phyloP scores from a whole-genome alignment of 2,113 vertebrate genomes.

The Bufo gargarizans region DNA sequence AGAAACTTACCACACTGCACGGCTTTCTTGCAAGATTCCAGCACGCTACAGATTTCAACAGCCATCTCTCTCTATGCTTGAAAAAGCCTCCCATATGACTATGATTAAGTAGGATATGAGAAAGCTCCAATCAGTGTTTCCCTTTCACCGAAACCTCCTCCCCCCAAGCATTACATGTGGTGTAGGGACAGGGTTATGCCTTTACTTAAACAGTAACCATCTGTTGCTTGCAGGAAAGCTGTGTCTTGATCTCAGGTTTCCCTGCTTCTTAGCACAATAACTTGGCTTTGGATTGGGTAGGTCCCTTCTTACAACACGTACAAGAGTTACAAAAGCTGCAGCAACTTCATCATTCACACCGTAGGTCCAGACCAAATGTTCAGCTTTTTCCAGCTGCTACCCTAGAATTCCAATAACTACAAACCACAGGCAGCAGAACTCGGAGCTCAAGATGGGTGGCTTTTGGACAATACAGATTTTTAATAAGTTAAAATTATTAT shows the following conservation, averaged over 20 bases:
- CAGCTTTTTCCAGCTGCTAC: slow-evolving; percentile 54
- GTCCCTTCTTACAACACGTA: slow-evolving; percentile 41
- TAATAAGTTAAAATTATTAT: neutral
- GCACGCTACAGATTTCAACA: slow-evolving; percentile 72
- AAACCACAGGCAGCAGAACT: neutral
- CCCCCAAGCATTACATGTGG: slow-evolving; percentile 66
- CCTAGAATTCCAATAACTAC: slow-evolving; percentile 41
- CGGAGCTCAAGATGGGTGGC: slow-evolving; percentile 12
- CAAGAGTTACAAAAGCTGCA: slow-evolving; percentile 52
- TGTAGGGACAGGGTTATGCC: slow-evolving; percentile 60
- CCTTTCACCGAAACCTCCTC: slow-evolving; percentile 65
- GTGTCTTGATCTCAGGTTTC: slow-evolving; percentile 71
- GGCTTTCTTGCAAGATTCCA: slow-evolving; percentile 71
- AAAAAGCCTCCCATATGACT: slow-evolving; percentile 76
- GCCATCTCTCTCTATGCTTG: slow-evolving; percentile 65
- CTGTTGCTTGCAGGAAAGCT: slow-evolving; percentile 70
- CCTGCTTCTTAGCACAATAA: slow-evolving; percentile 49
- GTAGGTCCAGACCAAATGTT: slow-evolving; percentile 5
- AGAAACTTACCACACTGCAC: slow-evolving; percentile 66
- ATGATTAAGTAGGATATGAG: slow-evolving; percentile 74
- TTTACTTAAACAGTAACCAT: slow-evolving; percentile 75
- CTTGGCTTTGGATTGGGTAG: slow-evolving; percentile 59
- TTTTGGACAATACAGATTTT: slow-evolving; percentile 23
- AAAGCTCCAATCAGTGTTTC: slow-evolving; percentile 67
- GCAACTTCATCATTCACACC: neutral